phyloP scores from a whole-genome alignment of 2,797 vertebrate genomes.

The Australoheros facetus region DNA sequence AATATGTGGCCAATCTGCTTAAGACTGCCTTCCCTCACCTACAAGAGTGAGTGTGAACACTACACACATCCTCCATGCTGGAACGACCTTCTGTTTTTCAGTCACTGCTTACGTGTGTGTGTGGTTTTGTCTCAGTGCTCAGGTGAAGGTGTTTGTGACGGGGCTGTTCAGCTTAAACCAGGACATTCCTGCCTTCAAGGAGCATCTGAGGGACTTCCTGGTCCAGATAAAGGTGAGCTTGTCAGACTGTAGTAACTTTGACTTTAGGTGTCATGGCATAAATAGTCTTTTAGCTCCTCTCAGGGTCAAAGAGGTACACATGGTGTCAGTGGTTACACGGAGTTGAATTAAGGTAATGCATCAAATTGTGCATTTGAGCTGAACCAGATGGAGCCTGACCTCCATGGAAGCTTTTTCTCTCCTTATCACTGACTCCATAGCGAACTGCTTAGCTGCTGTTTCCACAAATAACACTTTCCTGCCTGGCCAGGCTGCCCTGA shows the following conservation, averaged over 20 bases:
- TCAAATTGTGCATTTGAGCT: background rate
- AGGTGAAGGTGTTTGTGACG: conserved; percentile 99
- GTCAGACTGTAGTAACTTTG: background rate
- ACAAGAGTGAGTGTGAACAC: conserved; percentile 88
- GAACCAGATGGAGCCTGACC: background rate
- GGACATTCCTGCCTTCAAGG: conserved; percentile 99
- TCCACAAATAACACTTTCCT: conserved; percentile 65
- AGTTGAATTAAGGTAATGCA: background rate
- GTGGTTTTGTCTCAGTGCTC: conserved; percentile 82
- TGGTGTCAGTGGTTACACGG: background rate
- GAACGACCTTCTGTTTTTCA: background rate
- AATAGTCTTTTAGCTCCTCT: background rate
- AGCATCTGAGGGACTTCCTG: conserved; percentile 97
- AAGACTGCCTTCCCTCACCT: conserved; percentile 98
- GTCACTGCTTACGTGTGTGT: background rate
- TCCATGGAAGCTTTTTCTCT: conserved; percentile 9
- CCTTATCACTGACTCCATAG: conserved; percentile 52
- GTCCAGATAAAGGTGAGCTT: conserved; percentile 96
- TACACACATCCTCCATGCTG: background rate
- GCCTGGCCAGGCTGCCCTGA: conserved; percentile 17
- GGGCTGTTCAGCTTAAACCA: conserved; percentile 99
- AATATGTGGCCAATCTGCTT: conserved; percentile 97
- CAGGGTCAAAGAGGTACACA: background rate
- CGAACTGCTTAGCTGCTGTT: conserved; percentile 50
- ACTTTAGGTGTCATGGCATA: background rate